Evolutionary conservation across 2,888 invertebrate species (phyloP).

Genomic region (Cantharis lateralis): DNA sequence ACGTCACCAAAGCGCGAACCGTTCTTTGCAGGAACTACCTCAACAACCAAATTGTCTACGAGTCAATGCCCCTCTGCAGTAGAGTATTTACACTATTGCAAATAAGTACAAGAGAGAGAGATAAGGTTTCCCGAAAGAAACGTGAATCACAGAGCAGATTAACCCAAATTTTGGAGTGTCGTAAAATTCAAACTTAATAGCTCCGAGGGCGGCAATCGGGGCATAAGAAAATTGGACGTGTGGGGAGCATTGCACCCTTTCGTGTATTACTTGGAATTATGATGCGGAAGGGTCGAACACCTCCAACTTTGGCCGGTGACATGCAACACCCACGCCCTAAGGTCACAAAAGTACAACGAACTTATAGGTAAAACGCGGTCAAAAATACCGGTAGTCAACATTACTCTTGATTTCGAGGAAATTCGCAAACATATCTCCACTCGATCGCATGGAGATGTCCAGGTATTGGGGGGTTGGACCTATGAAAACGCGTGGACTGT

Average conservation of each 20-base stretch:
- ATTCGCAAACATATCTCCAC: not conserved
- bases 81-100: not conserved
- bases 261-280: not conserved
- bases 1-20: slow-evolving; percentile 46
- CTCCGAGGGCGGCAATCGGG: not conserved
- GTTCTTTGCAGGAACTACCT: slow-evolving; percentile 42
- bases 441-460: not conserved
- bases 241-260: slow-evolving; percentile 2
- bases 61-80: slow-evolving; percentile 44
- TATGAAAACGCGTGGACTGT: not conserved
- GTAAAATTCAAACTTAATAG: not conserved
- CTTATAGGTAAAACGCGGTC: slow-evolving; percentile 33
- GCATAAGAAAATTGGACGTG: not conserved
- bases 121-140: not conserved
- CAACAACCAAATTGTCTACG: slow-evolving; percentile 39
- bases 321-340: slow-evolving; percentile 38
- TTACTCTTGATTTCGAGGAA: slow-evolving; percentile 32
- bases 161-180: not conserved
- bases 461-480: not conserved
- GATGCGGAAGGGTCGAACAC: slow-evolving; percentile 7
- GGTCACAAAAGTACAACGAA: slow-evolving; percentile 43
- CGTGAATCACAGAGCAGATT: no score
- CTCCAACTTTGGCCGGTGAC: slow-evolving; percentile 5
- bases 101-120: not conserved
- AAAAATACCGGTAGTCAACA: slow-evolving; percentile 34